Percentiles rank a stretch among this genome's conserved stretches.
Evolutionary conservation across 2,113 vertebrate species (phyloP).

Genomic region (Falcunculus frontatus): DNA sequence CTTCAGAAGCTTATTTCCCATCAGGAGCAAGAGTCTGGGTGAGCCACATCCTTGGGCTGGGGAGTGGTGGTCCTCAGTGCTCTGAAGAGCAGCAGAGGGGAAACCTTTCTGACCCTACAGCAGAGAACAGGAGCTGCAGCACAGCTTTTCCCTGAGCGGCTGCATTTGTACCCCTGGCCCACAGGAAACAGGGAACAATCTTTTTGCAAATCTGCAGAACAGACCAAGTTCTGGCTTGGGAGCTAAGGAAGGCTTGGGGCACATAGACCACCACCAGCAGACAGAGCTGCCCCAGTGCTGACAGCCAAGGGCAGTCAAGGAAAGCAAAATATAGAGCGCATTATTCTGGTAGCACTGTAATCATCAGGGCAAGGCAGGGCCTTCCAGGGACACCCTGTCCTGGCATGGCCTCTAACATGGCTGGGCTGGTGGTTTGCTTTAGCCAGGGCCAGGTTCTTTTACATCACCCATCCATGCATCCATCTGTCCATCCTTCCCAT

Average conservation of each 20-base stretch:
- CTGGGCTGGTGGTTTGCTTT: neutral
- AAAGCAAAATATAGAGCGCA: neutral
- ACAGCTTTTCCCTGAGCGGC: neutral
- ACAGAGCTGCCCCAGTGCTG: neutral
- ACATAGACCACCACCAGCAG: fast-evolving
- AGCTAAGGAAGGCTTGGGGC: neutral
- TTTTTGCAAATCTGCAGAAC: neutral
- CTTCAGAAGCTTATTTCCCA: neutral
- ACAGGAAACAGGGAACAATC: neutral
- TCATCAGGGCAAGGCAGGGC: neutral
- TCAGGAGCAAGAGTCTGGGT: neutral
- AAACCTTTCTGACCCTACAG: neutral
- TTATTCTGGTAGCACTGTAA: neutral
- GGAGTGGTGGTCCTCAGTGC: neutral
- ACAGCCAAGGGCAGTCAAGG: neutral
- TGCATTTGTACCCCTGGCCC: neutral
- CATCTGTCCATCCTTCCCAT: neutral
- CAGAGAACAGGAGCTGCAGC: neutral
- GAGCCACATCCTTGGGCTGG: neutral
- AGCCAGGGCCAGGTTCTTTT: neutral
- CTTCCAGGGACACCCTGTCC: neutral
- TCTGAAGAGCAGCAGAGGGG: neutral
- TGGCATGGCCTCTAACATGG: neutral
- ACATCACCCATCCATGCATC: neutral
- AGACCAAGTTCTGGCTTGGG: neutral